phyloP scores from a whole-genome alignment of 2,113 vertebrate genomes.

The Urocitellus parryii region DNA sequence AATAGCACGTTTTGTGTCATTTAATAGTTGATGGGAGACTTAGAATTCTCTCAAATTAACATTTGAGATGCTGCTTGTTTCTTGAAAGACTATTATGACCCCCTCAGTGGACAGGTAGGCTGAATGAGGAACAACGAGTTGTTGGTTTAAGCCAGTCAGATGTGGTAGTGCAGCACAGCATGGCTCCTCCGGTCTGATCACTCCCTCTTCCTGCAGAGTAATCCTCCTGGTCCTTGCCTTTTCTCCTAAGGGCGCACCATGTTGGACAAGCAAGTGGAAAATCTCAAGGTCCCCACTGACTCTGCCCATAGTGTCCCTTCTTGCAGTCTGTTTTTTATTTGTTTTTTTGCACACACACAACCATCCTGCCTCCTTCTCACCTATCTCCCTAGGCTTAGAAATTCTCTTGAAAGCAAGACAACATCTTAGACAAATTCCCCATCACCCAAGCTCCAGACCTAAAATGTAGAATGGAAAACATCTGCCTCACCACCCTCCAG shows the following conservation, averaged over 20 bases:
- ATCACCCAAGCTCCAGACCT: neutral
- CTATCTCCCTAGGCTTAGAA: neutral
- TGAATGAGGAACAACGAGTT: neutral
- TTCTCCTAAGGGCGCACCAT: neutral
- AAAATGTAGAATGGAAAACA: neutral
- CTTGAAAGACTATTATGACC: neutral
- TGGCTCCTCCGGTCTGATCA: neutral
- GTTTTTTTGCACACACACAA: neutral
- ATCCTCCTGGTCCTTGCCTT: neutral
- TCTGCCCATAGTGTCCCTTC: neutral
- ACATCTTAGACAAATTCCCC: slow-evolving; percentile 18
- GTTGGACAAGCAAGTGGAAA: neutral
- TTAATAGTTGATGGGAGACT: neutral
- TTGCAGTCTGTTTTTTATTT: neutral
- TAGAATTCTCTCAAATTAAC: neutral
- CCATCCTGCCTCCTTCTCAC: neutral
- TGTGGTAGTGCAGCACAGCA: neutral
- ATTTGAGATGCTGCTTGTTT: neutral
- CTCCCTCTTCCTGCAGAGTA: neutral
- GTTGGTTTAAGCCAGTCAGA: neutral
- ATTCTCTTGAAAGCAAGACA: neutral
- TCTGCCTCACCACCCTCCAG: neutral
- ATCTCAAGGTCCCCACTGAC: neutral
- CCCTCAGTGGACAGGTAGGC: neutral
- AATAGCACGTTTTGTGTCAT: neutral